A percentile compares a stretch with the other conserved stretches of the same genome.
Conservation (phyloP, 2,888 invertebrate species). For the Morinoia aosen region DNA sequence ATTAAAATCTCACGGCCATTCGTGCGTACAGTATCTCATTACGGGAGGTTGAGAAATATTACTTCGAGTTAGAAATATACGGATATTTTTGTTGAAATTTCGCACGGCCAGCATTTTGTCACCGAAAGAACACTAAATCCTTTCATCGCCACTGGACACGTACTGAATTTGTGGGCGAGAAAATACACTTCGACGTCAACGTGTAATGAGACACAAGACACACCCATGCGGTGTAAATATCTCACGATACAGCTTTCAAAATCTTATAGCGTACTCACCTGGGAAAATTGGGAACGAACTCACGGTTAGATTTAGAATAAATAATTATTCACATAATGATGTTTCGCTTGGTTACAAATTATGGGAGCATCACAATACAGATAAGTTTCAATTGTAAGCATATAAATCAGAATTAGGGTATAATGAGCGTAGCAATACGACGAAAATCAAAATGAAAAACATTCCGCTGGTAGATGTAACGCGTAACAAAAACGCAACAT, state of each 20-base stretch:
- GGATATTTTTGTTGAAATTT: neutral
- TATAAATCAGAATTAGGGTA: no score
- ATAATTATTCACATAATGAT: no score
- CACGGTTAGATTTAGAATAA: no score
- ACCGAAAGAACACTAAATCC: neutral
- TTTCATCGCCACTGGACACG: neutral
- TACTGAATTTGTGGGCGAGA: neutral
- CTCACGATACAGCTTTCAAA: neutral
- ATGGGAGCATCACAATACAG: no score
- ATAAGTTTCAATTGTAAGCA: no score
- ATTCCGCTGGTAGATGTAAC: no score
- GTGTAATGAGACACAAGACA: neutral
- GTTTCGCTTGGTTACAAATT: no score
- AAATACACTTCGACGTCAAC: neutral
- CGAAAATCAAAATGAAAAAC: no score
- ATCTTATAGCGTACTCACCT: neutral
- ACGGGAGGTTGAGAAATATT: neutral
- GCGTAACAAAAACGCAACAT: no score
- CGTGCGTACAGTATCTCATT: neutral
- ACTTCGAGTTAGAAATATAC: neutral
- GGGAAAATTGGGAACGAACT: no score
- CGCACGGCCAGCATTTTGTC: neutral
- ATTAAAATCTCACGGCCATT: neutral
- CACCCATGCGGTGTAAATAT: neutral
- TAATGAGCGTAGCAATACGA: no score